These are phyloP conservation scores for Salvelinus alpinus DNA, from an alignment of 2,113 vertebrate species.

Conservation along the genomic window DNA sequence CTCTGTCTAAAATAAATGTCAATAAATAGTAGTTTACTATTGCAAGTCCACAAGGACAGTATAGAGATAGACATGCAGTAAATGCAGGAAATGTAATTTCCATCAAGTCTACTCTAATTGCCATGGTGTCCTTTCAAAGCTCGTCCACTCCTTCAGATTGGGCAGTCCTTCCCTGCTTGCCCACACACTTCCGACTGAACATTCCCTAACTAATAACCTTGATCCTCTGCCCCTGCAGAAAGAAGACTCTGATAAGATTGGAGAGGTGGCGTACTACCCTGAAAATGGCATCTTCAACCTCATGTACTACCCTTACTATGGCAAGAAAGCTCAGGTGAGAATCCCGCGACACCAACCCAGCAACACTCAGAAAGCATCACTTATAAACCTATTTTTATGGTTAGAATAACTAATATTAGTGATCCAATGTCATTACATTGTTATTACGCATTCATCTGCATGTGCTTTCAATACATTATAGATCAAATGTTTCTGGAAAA, in stretches of 20 bases:
- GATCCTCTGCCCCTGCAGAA: slow-evolving; percentile 62
- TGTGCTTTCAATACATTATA: neutral
- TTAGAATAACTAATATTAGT: no score
- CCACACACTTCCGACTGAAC: neutral
- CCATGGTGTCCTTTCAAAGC: neutral
- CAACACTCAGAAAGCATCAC: neutral
- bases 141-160: neutral
- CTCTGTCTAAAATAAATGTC: no score
- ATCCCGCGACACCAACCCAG: neutral
- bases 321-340: slow-evolving; percentile 88
- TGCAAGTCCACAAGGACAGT: no score
- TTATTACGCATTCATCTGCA: neutral
- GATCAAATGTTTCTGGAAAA: no score
- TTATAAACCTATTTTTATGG: neutral
- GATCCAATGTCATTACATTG: neutral
- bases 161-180: neutral
- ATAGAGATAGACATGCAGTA: no score
- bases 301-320: slow-evolving; percentile 93
- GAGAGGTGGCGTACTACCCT: slow-evolving; percentile 78
- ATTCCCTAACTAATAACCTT: neutral
- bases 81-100: no score
- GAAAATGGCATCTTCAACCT: slow-evolving; percentile 84
- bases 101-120: neutral
- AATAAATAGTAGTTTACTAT: no score
- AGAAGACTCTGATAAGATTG: slow-evolving; percentile 78